phyloP scores from a whole-genome alignment of 2,888 invertebrate species.

The Patella depressa region DNA sequence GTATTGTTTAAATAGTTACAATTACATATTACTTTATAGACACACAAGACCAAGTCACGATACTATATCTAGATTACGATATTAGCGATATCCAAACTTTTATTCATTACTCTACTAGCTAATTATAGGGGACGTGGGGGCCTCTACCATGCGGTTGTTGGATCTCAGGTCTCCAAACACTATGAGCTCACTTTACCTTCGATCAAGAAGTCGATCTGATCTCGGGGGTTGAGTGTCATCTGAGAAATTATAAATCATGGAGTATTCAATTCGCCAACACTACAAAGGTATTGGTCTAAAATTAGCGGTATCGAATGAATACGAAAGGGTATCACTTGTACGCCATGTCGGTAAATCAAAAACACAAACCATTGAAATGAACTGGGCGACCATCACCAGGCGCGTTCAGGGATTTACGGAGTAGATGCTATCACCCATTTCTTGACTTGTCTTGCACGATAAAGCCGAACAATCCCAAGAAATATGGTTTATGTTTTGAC shows the following conservation, averaged over 20 bases:
- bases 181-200: background rate
- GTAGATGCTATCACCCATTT: background rate
- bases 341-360: constrained; percentile 24
- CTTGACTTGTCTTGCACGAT: background rate
- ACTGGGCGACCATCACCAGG: background rate
- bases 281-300: constrained; percentile 14
- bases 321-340: constrained; percentile 8
- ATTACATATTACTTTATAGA: too few species aligned
- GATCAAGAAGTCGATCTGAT: background rate
- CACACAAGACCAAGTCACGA: too few species aligned
- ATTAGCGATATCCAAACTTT: background rate
- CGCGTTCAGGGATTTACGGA: constrained; percentile 1
- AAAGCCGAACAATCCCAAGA: background rate
- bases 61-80: too few species aligned
- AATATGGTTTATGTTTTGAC: background rate
- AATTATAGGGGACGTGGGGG: background rate
- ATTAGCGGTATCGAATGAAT: constrained; percentile 23
- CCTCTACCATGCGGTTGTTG: background rate
- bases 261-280: constrained; percentile 15
- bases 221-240: constrained; percentile 11
- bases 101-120: background rate
- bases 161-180: background rate
- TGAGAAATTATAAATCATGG: constrained; percentile 25
- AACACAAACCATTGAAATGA: constrained; percentile 22
- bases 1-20: too few species aligned